Evolutionary conservation across 2,797 vertebrate genomes (phyloP), one percentile per base, ranked within the genome.

Genomic region (Phoxinus dragarum): DNA sequence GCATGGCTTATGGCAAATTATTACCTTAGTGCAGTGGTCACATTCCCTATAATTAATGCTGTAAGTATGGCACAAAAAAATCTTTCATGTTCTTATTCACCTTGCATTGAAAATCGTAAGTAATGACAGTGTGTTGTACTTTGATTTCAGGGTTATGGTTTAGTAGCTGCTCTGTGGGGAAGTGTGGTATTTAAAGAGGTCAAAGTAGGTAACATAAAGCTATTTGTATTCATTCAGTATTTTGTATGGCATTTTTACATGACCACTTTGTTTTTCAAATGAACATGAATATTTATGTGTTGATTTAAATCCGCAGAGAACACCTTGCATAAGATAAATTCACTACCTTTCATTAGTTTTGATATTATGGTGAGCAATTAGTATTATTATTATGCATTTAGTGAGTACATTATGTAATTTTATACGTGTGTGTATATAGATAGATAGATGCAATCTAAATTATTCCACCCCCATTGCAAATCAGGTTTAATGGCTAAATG

Each of bases 81-180:
- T 64, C 56, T 69, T 44, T 31, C 8, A 27, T 76, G 23, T 27
- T 61, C 73, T 68, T 3, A 6, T 56, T 42, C 14, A n/a, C 64
- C 21, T 36, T 49, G 12, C 42, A 6, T 64, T 31, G 7, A 11
- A 36, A 73, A 82, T 44, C 17, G 0, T 34, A 23, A 34, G 10
- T 59, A 34, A 75, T 80, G 40, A 47, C 23, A 27, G 12, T 73
- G 75, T 49, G 3, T 52, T 69, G 85, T 91, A 54, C 34, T 77
- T 61, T 82, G 68, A 89, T 87, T 89, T 72, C 84, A 98, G 97
- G 97, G 97, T 54, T 97, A 96, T 47, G 95, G 97, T 80, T 91
- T 98, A 86, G 93, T 98, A 85, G 96, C 96, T 89, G 96, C 96
- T 5, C 86, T 98, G 89, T 98, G 97, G 97, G 97, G 97, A 87